Percentiles rank a stretch among this genome's conserved stretches.
These are phyloP conservation scores for Zaprionus vittiger DNA, from an alignment of 1,140 invertebrate genomes.

Conservation along the genomic window DNA sequence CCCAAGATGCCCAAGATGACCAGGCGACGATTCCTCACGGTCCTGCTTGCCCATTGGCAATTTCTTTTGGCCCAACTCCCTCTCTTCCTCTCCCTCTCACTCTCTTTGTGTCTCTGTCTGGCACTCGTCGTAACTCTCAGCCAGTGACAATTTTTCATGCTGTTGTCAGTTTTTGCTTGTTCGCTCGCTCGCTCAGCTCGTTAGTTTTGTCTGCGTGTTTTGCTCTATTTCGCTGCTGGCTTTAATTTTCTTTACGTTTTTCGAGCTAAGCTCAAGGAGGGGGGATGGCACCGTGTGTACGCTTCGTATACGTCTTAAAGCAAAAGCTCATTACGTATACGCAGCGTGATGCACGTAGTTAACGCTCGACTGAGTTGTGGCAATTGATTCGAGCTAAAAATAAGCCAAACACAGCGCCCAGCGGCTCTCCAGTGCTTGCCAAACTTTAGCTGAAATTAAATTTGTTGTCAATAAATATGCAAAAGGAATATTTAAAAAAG, in stretches of 20 bases:
- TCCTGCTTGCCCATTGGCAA: conserved; percentile 16
- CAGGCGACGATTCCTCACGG: conserved; percentile 30
- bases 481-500: conserved; percentile 37
- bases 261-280: not conserved
- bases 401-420: not conserved
- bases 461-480: conserved; percentile 54
- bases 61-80: not conserved
- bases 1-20: conserved; percentile 26
- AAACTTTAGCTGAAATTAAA: conserved; percentile 71
- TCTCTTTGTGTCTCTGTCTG: not conserved
- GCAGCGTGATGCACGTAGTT: conserved; percentile 70
- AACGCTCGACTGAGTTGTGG: conserved; percentile 56
- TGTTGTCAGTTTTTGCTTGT: conserved; percentile 73
- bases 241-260: conserved; percentile 45
- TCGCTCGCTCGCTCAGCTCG: conserved; percentile 55
- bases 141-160: conserved; percentile 81
- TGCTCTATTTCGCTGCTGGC: conserved; percentile 50
- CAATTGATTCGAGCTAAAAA: conserved; percentile 68
- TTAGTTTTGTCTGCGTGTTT: conserved; percentile 62
- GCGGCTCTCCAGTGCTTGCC: not conserved
- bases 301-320: conserved; percentile 37
- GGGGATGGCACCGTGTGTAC: not conserved
- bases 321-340: conserved; percentile 77
- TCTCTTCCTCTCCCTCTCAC: not conserved
- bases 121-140: conserved; percentile 57